Base-by-base conservation (phyloP, 2,113 vertebrate genomes). In the Blennius ocellaris region DNA sequence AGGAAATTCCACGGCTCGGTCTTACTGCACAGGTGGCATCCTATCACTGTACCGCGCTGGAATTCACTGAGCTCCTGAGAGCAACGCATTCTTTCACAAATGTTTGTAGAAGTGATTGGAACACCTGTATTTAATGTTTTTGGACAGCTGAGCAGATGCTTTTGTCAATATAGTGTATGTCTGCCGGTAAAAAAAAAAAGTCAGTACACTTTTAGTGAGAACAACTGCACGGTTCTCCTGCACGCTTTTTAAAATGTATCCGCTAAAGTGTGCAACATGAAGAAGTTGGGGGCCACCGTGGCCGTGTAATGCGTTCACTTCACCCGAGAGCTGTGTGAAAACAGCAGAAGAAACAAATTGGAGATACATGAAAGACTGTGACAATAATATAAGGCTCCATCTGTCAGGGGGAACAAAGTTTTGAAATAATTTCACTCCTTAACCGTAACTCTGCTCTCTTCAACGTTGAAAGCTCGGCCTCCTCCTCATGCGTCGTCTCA, bases 401-500 rank as follows among this genome's bases (percentile, higher is more conserved):
- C 75, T 69, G 66, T 78, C 81, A 14, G 15, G 81, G 81, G 81
- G 73, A 73, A 9, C 68, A 69, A 30, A 17, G 37, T 61, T 67
- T 77, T 69, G 17, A 58, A 69, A 69, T 11, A n/a, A 41, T 63
- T 61, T 69, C 0, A 66, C 66, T 79, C 64, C 61, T 65, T 8
- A 44, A 76, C 61, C 50, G 47, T 36, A 49, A 43, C 48, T 66
- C 52, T 55, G 40, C 70, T 81, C 75, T 76, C 68, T 63, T 75
- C 69, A 39, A 16, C 1, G 7, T 57, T 57, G 41, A 80, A 54
- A 58, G 65, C 52, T 59, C 21, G 43, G 66, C 60, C 21, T 55
- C 72, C 57, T 76, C 40, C 57, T 74, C 8, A 7, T 8, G 15
- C 60, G 49, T 39, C 8, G 62, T 79, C 87, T 76, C 83, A 10